Percentiles rank a stretch among this genome's conserved stretches.
Evolutionary conservation across 2,888 invertebrate species (phyloP).

Genomic region (Heliothis peltigera): DNA sequence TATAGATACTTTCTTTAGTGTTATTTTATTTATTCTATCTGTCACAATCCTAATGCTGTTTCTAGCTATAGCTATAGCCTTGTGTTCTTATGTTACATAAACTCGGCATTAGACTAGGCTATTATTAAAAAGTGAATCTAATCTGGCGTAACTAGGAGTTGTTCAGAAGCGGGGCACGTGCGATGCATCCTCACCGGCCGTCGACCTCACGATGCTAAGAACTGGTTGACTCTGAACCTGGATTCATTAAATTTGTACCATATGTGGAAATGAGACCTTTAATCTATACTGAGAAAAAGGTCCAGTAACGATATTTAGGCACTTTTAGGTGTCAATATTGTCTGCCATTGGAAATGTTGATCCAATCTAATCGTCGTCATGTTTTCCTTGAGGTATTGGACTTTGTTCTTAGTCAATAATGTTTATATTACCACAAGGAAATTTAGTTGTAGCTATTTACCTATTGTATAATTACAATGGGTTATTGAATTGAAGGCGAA

Average conservation of each 20-base stretch:
- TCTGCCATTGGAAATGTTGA: not conserved
- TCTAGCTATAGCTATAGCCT: not conserved
- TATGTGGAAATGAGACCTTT: constrained; percentile 24
- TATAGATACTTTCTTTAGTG: not conserved
- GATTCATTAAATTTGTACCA: constrained; percentile 18
- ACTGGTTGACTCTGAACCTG: constrained; percentile 46
- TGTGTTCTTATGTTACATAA: not conserved
- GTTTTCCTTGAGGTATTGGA: constrained; percentile 28
- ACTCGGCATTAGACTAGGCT: not conserved
- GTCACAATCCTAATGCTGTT: not conserved
- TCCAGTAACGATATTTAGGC: not conserved
- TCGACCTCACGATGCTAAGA: constrained; percentile 54
- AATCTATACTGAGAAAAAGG: constrained; percentile 6
- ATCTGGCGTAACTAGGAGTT: constrained; percentile 33
- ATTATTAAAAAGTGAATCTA: constrained; percentile 27
- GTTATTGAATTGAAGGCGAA: not conserved
- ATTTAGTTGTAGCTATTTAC: not conserved
- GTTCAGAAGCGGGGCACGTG: constrained; percentile 51
- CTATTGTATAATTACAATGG: constrained; percentile 1
- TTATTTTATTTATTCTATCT: not conserved
- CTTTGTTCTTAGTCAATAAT: constrained; percentile 19
- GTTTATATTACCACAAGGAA: constrained; percentile 20
- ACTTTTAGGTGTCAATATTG: no score
- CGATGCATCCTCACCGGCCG: constrained; percentile 46
- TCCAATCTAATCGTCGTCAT: not conserved